Evolutionary conservation across 2,797 vertebrate species (phyloP).

Genomic region (Prionace glauca): DNA sequence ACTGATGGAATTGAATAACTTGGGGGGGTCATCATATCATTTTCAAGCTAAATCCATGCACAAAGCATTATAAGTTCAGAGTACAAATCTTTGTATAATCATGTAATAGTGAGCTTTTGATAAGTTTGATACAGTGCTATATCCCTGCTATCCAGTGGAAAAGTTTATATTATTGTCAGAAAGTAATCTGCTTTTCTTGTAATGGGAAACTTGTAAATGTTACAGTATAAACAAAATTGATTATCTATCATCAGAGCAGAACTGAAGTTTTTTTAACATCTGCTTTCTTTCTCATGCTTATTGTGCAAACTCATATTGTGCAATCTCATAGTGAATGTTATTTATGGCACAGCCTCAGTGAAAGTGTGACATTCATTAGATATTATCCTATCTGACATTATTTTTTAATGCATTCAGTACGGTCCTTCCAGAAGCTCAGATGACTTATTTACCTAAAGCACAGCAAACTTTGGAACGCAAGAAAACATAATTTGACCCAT

Average conservation of each 20-base stretch:
- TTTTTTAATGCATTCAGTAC: not conserved
- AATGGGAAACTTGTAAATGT: not conserved
- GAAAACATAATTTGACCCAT: not conserved
- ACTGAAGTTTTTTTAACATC: not conserved
- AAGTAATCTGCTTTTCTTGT: not conserved
- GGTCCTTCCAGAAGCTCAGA: not conserved
- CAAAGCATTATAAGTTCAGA: not conserved
- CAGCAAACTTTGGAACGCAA: not conserved
- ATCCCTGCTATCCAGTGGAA: not conserved
- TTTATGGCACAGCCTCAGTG: not conserved
- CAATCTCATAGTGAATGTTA: not conserved
- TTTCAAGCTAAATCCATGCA: not conserved
- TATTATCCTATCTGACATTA: not conserved
- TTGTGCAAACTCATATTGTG: not conserved
- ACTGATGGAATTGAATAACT: not conserved
- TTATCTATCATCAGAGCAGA: not conserved
- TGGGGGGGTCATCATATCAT: not conserved
- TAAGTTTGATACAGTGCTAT: not conserved
- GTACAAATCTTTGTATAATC: not conserved
- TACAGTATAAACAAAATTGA: not conserved
- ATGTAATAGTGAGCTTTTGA: not conserved
- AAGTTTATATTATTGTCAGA: not conserved
- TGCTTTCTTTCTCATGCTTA: not conserved
- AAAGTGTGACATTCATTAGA: not conserved
- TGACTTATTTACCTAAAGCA: not conserved